Percentiles rank a stretch among this genome's conserved stretches.
These are phyloP conservation scores for Beris morrisii DNA, from an alignment of 2,888 invertebrate species.

Conservation along the genomic window DNA sequence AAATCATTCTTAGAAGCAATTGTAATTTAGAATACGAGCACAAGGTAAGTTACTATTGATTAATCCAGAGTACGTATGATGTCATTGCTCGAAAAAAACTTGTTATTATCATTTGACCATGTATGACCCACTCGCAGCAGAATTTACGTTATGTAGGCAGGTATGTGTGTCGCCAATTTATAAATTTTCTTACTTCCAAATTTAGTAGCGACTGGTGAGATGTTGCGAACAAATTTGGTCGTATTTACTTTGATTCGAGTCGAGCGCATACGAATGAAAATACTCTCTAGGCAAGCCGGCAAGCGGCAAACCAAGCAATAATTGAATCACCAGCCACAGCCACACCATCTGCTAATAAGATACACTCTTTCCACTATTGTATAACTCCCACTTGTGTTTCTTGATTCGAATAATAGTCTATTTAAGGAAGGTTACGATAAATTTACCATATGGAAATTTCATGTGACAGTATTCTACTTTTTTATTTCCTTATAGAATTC, in stretches of 20 bases:
- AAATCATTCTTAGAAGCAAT: no score
- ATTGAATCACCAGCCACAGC: neutral
- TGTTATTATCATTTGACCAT: constrained; percentile 3
- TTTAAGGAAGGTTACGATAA: neutral
- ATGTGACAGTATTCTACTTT: neutral
- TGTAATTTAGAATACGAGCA: neutral
- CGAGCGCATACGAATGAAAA: neutral
- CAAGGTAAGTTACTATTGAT: constrained; percentile 19
- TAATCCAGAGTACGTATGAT: constrained; percentile 11
- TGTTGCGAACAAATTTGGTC: no score
- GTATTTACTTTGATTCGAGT: neutral
- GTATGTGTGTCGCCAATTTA: neutral
- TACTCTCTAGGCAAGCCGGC: no score
- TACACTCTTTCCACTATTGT: neutral
- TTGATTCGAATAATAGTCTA: neutral
- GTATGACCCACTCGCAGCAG: constrained; percentile 18
- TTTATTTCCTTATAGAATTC: no score
- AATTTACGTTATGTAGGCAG: neutral
- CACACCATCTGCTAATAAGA: neutral
- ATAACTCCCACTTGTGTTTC: neutral
- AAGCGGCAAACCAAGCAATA: neutral
- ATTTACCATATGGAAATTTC: neutral
- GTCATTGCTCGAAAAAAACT: constrained; percentile 14
- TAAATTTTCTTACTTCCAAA: neutral
- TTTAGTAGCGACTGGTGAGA: neutral